Base-by-base conservation (phyloP, 2,113 vertebrate genomes). In the Merops nubicus region DNA sequence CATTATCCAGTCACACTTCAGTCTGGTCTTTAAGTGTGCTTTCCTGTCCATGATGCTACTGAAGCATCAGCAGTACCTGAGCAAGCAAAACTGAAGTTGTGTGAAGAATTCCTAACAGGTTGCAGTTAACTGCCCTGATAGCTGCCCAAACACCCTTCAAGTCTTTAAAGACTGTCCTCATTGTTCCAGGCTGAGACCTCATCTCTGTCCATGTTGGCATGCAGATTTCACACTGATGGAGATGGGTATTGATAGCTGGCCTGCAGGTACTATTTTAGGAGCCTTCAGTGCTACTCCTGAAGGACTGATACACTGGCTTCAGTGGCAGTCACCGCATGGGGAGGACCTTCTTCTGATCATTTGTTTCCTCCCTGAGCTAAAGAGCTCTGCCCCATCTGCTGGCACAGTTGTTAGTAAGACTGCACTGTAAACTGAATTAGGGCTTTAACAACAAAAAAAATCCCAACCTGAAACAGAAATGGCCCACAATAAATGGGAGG, bases 311-410 rank as follows among this genome's bases (percentile, higher is more conserved):
- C 4, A 43, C 34, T 57, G 47, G 22, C 15, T 67, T 86, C 33
- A 15, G 4, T 47, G 48, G 12, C 45, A 65, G 9, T n/a, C 16
- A 6, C 15, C 0, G 0, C 38, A 10, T 62, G 17, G 67, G 12
- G 51, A 76, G 11, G 11, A 3, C 21, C 19, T 78, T 65, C 34
- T 33, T 50, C 40, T 86, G 33, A 28, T 12, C 11, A 0, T 60
- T 65, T 83, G 15, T 74, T 69, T 78, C 43, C 16, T 89, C 9
- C 13, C 11, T 1, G 1, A 40, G 50, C 8, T 79, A 36, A 28
- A 70, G 50, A 54, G 12, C 56, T 83, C 36, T 60, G 50, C 26
- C 15, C 21, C 25, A 26, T 60, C 28, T 69, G 15, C 43, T 91
- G 50, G 22, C 26, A 36, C 31, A 82, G 33, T 40, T 38, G 3